Conservation (phyloP, 1,140 invertebrate species). For the Temnothorax longispinosus region DNA sequence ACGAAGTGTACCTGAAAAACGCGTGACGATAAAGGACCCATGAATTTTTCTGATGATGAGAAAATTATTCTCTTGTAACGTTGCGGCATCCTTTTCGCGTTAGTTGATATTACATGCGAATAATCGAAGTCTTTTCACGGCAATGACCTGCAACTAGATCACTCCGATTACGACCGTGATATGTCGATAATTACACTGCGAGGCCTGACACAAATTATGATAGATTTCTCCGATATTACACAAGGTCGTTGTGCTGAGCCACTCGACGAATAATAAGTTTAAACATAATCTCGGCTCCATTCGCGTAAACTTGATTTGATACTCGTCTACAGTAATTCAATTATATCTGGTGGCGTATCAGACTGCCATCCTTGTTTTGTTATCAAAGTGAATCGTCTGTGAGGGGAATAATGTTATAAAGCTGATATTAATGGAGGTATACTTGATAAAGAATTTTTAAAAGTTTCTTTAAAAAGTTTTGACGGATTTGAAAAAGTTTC, state of each 20-base stretch:
- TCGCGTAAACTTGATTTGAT: conserved; percentile 36
- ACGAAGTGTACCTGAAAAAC: conserved; percentile 52
- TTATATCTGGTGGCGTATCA: not conserved
- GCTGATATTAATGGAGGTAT: not conserved
- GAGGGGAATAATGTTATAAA: not conserved
- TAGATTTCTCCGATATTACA: conserved; percentile 39
- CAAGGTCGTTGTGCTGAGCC: conserved; percentile 29
- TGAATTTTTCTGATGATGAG: not conserved
- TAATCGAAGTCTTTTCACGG: not conserved
- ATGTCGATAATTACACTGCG: conserved; percentile 32
- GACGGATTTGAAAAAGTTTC: not conserved
- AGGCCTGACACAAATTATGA: conserved; percentile 40
- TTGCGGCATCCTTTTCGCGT: not conserved
- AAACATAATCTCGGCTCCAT: conserved; percentile 9
- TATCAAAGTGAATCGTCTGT: conserved; percentile 1
- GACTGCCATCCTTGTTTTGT: conserved; percentile 3
- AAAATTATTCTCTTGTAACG: not conserved
- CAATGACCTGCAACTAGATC: conserved; percentile 16
- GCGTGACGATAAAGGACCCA: conserved; percentile 4
- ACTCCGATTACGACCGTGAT: not conserved
- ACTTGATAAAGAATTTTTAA: not conserved
- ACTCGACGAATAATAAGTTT: conserved; percentile 45
- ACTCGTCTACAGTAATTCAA: conserved; percentile 23
- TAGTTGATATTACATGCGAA: conserved; percentile 8
- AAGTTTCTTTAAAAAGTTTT: not conserved